phyloP scores from a whole-genome alignment of 2,888 invertebrate genomes.

The Drosophila siamana region DNA sequence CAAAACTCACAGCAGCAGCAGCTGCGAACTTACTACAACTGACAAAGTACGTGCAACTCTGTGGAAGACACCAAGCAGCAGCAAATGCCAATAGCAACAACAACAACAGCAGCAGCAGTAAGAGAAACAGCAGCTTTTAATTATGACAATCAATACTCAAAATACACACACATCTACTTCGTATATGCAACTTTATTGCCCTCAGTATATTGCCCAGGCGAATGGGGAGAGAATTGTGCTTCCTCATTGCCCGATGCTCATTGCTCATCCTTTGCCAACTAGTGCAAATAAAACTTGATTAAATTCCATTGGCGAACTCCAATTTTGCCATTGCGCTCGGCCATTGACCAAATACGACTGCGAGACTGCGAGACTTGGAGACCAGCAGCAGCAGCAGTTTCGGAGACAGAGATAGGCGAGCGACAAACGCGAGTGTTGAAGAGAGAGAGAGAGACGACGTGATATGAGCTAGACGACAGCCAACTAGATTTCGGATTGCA shows the following conservation, averaged over 20 bases:
- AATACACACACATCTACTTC: conserved; percentile 16
- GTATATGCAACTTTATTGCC: conserved; percentile 48
- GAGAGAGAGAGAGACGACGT: background rate
- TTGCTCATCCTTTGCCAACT: conserved; percentile 65
- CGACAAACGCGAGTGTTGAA: background rate
- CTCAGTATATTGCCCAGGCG: conserved; percentile 9
- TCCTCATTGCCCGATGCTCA: conserved; percentile 40
- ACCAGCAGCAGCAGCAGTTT: too few relatives aligned
- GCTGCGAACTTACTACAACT: conserved; percentile 26
- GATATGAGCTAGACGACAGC: conserved; percentile 19
- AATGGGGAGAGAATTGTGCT: conserved; percentile 5
- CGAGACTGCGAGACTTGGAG: conserved; percentile 10
- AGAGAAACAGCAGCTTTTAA: conserved; percentile 70
- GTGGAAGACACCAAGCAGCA: conserved; percentile 40
- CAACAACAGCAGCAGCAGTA: conserved; percentile 50
- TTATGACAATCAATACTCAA: conserved; percentile 76
- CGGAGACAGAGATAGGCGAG: background rate
- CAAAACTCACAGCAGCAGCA: conserved; percentile 62
- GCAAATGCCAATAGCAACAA: conserved; percentile 15
- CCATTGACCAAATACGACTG: conserved; percentile 38
- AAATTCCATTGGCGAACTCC: conserved; percentile 76
- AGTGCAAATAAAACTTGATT: conserved; percentile 79
- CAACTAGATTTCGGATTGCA: conserved; percentile 50
- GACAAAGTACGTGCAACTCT: conserved; percentile 55
- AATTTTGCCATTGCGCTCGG: conserved; percentile 55